Percentiles rank a stretch among this genome's conserved stretches.
phyloP scores from a whole-genome alignment of 1,140 invertebrate species.

The Camponotus pennsylvanicus region DNA sequence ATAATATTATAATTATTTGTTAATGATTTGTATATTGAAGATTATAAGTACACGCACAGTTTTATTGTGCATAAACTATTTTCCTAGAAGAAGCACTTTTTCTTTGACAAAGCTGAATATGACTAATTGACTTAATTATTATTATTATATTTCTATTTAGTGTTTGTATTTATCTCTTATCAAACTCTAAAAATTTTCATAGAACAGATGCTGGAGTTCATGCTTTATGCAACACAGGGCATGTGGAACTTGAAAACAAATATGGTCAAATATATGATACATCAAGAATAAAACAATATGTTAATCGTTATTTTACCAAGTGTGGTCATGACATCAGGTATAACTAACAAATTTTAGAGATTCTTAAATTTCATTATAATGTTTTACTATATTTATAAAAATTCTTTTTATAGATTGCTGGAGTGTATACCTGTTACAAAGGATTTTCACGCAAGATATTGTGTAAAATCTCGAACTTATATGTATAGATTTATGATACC shows the following conservation, averaged over 20 bases:
- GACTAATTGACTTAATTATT: too few species aligned
- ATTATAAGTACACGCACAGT: background rate
- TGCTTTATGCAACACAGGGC: conserved; percentile 88
- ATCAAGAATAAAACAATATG: conserved; percentile 78
- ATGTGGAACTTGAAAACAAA: conserved; percentile 87
- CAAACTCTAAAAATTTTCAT: conserved; percentile 68
- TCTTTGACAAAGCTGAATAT: too few species aligned
- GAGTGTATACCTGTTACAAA: conserved; percentile 87
- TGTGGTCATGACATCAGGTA: conserved; percentile 84
- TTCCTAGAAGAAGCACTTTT: too few species aligned
- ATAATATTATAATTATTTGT: background rate
- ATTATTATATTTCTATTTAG: too few species aligned
- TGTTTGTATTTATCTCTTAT: too few species aligned
- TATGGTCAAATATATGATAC: conserved; percentile 85
- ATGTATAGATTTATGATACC: conserved; percentile 88
- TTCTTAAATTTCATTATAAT: background rate
- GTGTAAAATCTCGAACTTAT: conserved; percentile 89
- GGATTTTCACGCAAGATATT: conserved; percentile 88
- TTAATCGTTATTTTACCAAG: conserved; percentile 88
- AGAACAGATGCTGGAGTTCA: conserved; percentile 92
- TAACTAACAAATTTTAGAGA: conserved; percentile 62
- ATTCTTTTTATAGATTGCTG: conserved; percentile 85
- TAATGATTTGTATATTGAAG: background rate
- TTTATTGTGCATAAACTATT: background rate
- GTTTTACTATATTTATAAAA: background rate